Conservation (phyloP, 2,888 invertebrate species). For the Mayetiola destructor region DNA sequence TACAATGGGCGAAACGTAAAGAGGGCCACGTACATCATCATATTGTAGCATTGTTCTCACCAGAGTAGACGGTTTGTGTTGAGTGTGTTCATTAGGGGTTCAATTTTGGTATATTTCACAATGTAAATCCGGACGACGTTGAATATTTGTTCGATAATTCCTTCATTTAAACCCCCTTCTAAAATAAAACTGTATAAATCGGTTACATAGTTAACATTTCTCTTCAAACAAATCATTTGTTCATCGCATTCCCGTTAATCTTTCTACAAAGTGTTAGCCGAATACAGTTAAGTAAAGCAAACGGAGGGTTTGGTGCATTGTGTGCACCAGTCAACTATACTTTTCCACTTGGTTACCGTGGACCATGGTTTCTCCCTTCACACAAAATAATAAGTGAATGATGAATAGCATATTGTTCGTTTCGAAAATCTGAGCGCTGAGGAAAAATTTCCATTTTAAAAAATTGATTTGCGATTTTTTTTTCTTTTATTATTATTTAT, state of each 20-base stretch:
- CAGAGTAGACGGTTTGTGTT: background rate
- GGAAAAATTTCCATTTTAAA: too few relatives aligned
- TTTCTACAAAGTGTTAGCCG: background rate
- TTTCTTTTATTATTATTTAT: too few relatives aligned
- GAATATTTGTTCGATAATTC: background rate
- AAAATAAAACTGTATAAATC: too few relatives aligned
- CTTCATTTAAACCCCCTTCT: background rate
- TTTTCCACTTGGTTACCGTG: too few relatives aligned
- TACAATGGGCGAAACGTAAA: background rate
- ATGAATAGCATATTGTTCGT: too few relatives aligned
- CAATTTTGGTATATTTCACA: background rate
- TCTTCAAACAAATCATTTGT: constrained; percentile 11
- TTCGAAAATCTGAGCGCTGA: too few relatives aligned
- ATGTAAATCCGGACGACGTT: background rate
- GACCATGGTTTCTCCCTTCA: too few relatives aligned
- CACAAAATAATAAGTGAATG: too few relatives aligned
- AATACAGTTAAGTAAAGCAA: too few relatives aligned
- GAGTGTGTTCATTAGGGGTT: constrained; percentile 6
- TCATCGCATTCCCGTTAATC: background rate
- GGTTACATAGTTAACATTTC: too few relatives aligned
- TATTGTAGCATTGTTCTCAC: background rate
- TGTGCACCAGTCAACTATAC: too few relatives aligned
- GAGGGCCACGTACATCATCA: background rate
- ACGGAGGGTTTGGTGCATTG: background rate
- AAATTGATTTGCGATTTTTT: too few relatives aligned